These are phyloP conservation scores for Benitochromis conjunctus DNA, from an alignment of 2,113 vertebrate genomes.

Conservation along the genomic window DNA sequence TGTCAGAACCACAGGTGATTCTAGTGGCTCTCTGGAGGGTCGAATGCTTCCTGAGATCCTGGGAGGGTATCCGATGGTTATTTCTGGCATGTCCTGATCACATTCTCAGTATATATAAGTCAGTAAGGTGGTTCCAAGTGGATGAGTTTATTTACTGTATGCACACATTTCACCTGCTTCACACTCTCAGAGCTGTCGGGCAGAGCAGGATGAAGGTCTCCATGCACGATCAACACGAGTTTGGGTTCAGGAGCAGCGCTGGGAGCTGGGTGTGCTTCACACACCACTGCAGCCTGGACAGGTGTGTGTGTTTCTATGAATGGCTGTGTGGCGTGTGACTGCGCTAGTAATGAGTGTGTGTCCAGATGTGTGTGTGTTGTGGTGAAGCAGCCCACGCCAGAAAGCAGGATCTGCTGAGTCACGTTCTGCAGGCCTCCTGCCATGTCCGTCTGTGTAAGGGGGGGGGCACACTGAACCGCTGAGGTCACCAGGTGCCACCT, in stretches of 20 bases:
- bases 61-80: not conserved
- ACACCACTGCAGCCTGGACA: not conserved
- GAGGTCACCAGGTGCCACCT: not conserved
- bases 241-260: not conserved
- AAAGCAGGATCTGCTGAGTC: not conserved
- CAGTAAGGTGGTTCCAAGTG: accelerated
- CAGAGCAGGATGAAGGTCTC: not conserved
- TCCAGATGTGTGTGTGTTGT: not conserved
- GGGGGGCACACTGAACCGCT: not conserved
- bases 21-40: not conserved
- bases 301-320: not conserved
- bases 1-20: not conserved
- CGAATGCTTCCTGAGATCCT: not conserved
- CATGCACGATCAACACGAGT: accelerated
- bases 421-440: not conserved
- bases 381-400: not conserved
- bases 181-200: not conserved
- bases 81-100: accelerated
- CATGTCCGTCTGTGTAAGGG: not conserved
- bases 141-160: accelerated
- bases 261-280: not conserved
- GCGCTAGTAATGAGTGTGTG: not conserved
- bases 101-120: not conserved
- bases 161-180: not conserved
- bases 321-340: not conserved